Conservation (phyloP, 2,797 vertebrate genomes). For the Semaprochilodus insignis region DNA sequence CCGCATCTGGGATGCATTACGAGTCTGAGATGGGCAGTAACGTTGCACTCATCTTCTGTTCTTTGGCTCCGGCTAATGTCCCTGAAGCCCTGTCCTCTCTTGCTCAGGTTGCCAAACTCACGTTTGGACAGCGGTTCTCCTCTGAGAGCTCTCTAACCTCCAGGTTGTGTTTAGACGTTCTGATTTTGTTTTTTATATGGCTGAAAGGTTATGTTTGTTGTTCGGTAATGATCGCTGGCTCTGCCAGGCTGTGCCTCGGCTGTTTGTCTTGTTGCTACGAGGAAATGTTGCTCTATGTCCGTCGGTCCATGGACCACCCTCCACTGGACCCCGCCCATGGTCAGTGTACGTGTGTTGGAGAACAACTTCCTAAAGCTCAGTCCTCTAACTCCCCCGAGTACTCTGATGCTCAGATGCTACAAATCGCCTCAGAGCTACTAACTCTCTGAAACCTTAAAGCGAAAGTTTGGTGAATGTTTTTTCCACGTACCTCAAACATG, state of each 20-base stretch:
- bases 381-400: background rate
- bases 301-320: background rate
- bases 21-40: background rate
- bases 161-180: background rate
- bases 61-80: background rate
- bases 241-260: background rate
- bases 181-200: background rate
- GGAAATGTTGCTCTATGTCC: background rate
- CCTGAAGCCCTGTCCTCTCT: background rate
- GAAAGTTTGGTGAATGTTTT: background rate
- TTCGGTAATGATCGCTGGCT: background rate
- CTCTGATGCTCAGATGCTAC: background rate
- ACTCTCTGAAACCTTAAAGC: constrained; percentile 4
- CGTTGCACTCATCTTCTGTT: background rate
- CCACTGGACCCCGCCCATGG: background rate
- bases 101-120: background rate
- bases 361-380: background rate
- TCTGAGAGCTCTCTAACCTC: background rate
- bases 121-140: background rate
- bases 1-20: constrained; percentile 3
- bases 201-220: constrained; percentile 3
- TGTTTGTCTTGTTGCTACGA: background rate
- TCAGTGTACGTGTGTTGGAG: background rate
- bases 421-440: background rate
- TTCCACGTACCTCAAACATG: background rate